A percentile compares a stretch with the other conserved stretches of the same genome.
phyloP scores from a whole-genome alignment of 1,140 invertebrate genomes.

The Chrysomallon squamiferum region DNA sequence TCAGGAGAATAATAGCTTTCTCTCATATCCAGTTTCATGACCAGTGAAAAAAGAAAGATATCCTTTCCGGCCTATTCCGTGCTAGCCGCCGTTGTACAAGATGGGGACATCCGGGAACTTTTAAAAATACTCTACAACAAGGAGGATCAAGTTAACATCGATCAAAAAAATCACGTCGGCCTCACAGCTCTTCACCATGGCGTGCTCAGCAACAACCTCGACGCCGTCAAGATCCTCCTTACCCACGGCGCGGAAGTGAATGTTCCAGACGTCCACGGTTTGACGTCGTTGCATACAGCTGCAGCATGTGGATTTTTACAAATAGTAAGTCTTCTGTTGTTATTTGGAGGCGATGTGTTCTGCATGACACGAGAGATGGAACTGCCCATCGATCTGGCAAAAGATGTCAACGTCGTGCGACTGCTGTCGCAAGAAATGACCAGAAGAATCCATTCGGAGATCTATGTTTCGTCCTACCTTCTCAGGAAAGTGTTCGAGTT shows the following conservation, averaged over 20 bases:
- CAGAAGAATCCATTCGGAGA: conserved; percentile 31
- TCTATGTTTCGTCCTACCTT: conserved; percentile 31
- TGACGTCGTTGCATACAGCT: conserved; percentile 98
- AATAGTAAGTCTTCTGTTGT: conserved; percentile 72
- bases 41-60: conserved; percentile 31
- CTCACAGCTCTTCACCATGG: conserved; percentile 54
- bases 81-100: conserved; percentile 51
- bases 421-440: conserved; percentile 50
- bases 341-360: conserved; percentile 51
- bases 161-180: conserved; percentile 50
- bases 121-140: conserved; percentile 32
- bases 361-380: conserved; percentile 42
- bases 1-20: too few species aligned
- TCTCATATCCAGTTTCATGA: not conserved
- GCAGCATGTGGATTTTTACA: conserved; percentile 90
- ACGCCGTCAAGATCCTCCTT: conserved; percentile 97
- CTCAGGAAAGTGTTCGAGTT: conserved; percentile 10
- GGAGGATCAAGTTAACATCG: conserved; percentile 32
- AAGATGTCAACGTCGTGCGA: conserved; percentile 41
- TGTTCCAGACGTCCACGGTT: conserved; percentile 96
- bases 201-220: conserved; percentile 76
- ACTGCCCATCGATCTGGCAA: conserved; percentile 48
- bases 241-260: conserved; percentile 94
- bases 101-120: conserved; percentile 49
- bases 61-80: conserved; percentile 53